Conservation (phyloP, 2,113 vertebrate genomes). For the Fulica atra region DNA sequence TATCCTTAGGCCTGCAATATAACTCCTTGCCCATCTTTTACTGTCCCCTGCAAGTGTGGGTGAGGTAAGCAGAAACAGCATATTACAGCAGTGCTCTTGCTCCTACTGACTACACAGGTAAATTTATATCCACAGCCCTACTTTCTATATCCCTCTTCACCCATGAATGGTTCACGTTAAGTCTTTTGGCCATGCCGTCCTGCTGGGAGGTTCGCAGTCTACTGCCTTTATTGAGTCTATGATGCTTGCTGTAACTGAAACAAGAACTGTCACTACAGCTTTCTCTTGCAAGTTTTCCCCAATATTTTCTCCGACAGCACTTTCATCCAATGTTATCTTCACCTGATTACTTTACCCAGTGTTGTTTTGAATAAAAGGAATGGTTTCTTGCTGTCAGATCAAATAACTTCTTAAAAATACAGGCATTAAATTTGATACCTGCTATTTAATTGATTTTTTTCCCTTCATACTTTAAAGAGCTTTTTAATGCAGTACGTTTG, state of each 20-base stretch:
- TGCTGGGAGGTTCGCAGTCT: not conserved
- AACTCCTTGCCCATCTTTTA: not conserved
- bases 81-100: not conserved
- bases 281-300: constrained; percentile 22
- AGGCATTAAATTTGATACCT: not conserved
- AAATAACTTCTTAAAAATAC: constrained; percentile 6
- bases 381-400: constrained; percentile 9
- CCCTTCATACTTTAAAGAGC: not conserved
- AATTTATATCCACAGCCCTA: not conserved
- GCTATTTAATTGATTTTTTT: not conserved
- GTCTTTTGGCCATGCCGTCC: not conserved
- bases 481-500: not conserved
- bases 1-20: not conserved
- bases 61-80: not conserved
- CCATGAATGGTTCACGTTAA: not conserved
- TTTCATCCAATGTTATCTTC: constrained; percentile 61
- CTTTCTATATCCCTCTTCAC: not conserved
- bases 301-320: constrained; percentile 49
- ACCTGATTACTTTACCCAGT: constrained; percentile 26
- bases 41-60: not conserved
- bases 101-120: not conserved
- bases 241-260: constrained; percentile 22
- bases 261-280: constrained; percentile 45
- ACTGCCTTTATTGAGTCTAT: not conserved
- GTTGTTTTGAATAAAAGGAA: constrained; percentile 40